These are phyloP conservation scores for Alauda arvensis DNA, from an alignment of 2,797 vertebrate species.

Conservation along the genomic window DNA sequence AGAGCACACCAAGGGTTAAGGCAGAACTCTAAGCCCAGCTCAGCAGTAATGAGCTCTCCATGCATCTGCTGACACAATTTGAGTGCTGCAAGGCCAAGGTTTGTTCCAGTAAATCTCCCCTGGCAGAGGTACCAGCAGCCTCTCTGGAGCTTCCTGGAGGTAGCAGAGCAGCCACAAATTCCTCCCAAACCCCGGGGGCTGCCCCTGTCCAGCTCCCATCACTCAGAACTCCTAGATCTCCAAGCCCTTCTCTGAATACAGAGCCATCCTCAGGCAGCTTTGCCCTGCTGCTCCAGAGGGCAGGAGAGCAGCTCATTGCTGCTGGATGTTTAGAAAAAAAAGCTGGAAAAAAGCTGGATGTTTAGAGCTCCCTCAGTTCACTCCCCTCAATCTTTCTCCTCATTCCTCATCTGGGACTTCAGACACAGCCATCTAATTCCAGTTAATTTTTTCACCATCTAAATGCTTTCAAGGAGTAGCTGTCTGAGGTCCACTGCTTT, in stretches of 20 bases:
- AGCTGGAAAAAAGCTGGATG: neutral
- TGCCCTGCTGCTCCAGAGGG: neutral
- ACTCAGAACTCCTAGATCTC: neutral
- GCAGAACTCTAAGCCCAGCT: neutral
- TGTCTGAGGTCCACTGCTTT: neutral
- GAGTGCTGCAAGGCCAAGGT: neutral
- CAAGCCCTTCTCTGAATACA: neutral
- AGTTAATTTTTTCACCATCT: neutral
- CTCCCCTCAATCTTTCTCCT: neutral
- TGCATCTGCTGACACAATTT: neutral
- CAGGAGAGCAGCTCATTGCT: neutral
- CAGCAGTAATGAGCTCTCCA: slow-evolving; percentile 39
- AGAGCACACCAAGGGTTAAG: neutral
- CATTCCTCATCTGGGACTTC: neutral
- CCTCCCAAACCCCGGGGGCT: neutral
- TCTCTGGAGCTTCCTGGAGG: slow-evolving; percentile 9
- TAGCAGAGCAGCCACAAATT: neutral
- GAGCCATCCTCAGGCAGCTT: neutral
- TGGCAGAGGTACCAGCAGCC: slow-evolving; percentile 25
- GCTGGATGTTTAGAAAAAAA: neutral
- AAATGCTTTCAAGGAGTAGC: neutral
- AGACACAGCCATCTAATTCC: neutral
- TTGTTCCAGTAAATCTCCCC: slow-evolving; percentile 45
- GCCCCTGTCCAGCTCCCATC: neutral
- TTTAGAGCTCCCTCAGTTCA: neutral